A percentile compares a stretch with the other conserved stretches of the same genome.
Conservation (phyloP, 2,113 vertebrate species). For the Psophia crepitans region DNA sequence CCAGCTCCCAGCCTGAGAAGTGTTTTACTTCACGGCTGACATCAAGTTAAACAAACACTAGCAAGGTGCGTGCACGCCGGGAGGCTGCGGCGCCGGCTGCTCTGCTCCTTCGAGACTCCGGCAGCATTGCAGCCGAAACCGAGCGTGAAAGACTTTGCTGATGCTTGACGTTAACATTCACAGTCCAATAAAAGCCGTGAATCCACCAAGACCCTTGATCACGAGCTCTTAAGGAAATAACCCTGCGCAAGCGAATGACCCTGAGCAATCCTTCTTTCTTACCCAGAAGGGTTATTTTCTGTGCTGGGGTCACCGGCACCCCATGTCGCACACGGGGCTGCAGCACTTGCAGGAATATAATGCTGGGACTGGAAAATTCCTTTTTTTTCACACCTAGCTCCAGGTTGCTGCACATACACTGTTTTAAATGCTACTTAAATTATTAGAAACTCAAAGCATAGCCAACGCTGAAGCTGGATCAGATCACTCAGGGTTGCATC, state of each 20-base stretch:
- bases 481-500: neutral
- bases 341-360: rapidly evolving
- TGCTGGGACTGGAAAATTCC: neutral
- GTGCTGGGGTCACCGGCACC: rapidly evolving
- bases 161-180: neutral
- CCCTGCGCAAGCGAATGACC: rapidly evolving
- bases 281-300: neutral
- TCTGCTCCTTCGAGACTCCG: rapidly evolving
- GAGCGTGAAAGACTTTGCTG: neutral
- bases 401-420: neutral
- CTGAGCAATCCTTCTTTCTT: neutral
- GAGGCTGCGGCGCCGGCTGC: neutral
- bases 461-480: neutral
- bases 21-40: neutral
- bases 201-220: neutral
- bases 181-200: neutral
- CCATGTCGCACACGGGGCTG: rapidly evolving
- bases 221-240: neutral
- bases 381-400: rapidly evolving
- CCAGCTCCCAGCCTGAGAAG: rapidly evolving
- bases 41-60: rapidly evolving
- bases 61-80: rapidly evolving
- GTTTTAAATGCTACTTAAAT: neutral
- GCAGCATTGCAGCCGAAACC: rapidly evolving
- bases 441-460: neutral